phyloP scores from a whole-genome alignment of 1,140 invertebrate species.

The Ganaspis sp. region DNA sequence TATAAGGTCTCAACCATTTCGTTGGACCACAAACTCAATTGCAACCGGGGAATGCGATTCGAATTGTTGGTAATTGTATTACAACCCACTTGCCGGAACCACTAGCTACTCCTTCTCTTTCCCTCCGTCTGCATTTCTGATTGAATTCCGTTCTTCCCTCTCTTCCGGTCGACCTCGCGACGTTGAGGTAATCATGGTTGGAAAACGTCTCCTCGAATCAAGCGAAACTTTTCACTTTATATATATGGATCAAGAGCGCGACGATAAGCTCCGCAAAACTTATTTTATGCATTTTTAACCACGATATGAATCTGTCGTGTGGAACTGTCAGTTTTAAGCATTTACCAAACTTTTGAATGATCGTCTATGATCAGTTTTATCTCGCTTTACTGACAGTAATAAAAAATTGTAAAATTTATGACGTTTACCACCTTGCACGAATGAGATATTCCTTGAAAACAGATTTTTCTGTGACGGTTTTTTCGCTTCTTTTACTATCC shows the following conservation, averaged over 20 bases:
- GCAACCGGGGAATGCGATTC: slow-evolving; percentile 52
- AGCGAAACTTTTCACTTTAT: neutral
- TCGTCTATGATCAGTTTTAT: no score
- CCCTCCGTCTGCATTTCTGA: slow-evolving; percentile 49
- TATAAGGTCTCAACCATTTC: slow-evolving; percentile 45
- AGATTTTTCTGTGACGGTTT: no score
- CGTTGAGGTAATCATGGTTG: neutral
- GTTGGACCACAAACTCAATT: slow-evolving; percentile 55
- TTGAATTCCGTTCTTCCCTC: slow-evolving; percentile 45
- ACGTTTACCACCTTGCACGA: no score
- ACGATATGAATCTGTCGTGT: no score
- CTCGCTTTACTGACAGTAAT: no score
- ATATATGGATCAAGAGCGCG: neutral
- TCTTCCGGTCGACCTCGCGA: slow-evolving; percentile 31
- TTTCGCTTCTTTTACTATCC: no score
- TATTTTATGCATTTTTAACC: no score
- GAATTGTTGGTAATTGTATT: slow-evolving; percentile 57
- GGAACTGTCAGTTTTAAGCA: no score
- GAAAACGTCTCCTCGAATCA: neutral
- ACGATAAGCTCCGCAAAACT: neutral
- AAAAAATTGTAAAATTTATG: no score
- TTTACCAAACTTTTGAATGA: no score
- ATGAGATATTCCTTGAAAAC: no score
- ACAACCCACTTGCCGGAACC: slow-evolving; percentile 40
- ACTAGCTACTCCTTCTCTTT: slow-evolving; percentile 28